These are phyloP conservation scores for Chaetodon trifasciatus DNA, from an alignment of 2,797 vertebrate genomes.

Conservation along the genomic window DNA sequence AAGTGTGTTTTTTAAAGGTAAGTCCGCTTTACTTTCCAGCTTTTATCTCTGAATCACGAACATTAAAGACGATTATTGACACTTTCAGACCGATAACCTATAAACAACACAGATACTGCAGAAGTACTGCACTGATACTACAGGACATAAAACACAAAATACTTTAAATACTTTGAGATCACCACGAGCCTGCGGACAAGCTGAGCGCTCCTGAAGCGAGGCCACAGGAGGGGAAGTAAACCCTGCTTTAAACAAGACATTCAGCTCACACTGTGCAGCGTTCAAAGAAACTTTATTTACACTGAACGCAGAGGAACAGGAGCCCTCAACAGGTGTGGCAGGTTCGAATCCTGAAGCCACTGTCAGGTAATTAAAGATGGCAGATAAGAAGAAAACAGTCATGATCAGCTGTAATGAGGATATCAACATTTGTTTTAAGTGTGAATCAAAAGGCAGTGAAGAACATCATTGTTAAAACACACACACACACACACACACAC, in stretches of 20 bases:
- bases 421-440: too few species aligned
- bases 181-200: not conserved
- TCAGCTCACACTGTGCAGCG: not conserved
- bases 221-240: not conserved
- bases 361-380: not conserved
- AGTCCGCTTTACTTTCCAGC: not conserved
- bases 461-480: too few species aligned
- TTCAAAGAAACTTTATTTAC: not conserved
- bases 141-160: not conserved
- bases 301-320: not conserved
- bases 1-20: slow-evolving; percentile 3
- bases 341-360: not conserved
- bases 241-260: not conserved
- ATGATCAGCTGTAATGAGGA: too few species aligned
- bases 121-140: not conserved
- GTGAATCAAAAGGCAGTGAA: too few species aligned
- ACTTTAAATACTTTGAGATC: not conserved
- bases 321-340: not conserved
- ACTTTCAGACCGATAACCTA: fast-evolving
- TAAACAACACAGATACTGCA: not conserved
- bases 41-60: not conserved
- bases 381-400: too few species aligned
- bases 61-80: fast-evolving
- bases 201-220: not conserved
- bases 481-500: too few species aligned